A percentile compares a stretch with the other conserved stretches of the same genome.
These are phyloP conservation scores for Clusia tigrina DNA, from an alignment of 2,888 invertebrate species.

Conservation along the genomic window DNA sequence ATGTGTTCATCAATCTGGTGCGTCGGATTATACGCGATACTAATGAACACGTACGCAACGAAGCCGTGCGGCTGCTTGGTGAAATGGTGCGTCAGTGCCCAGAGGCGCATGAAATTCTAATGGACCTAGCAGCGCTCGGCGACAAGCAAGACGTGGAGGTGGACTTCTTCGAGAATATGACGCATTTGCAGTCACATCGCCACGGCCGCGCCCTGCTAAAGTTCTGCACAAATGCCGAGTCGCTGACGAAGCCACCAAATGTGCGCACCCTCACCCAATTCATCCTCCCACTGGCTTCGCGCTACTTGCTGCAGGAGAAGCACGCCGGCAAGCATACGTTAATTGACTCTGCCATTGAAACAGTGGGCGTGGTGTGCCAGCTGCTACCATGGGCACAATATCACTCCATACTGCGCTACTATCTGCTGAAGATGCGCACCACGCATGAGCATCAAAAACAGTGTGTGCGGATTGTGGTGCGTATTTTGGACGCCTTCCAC, in stretches of 20 bases:
- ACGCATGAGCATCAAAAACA: conserved; percentile 83
- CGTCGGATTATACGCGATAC: conserved; percentile 76
- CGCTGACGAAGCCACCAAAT: conserved; percentile 70
- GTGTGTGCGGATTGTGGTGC: conserved; percentile 77
- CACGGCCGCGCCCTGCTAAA: conserved; percentile 83
- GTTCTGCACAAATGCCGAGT: conserved; percentile 74
- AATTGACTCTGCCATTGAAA: conserved; percentile 85
- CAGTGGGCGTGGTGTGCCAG: conserved; percentile 78
- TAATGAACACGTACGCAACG: conserved; percentile 77
- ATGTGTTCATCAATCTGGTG: conserved; percentile 77
- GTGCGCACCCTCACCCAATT: conserved; percentile 82
- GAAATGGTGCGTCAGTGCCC: conserved; percentile 78
- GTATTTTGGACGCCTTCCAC: conserved; percentile 89
- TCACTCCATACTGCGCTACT: conserved; percentile 80
- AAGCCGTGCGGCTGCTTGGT: conserved; percentile 81
- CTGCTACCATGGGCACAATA: conserved; percentile 91
- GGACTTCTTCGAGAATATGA: conserved; percentile 94
- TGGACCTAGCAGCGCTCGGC: conserved; percentile 74
- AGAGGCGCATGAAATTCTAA: conserved; percentile 74
- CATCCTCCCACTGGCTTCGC: conserved; percentile 82
- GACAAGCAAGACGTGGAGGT: conserved; percentile 79
- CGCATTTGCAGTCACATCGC: conserved; percentile 86
- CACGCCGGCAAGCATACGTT: conserved; percentile 80
- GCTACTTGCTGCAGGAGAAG: conserved; percentile 80
- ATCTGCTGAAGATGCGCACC: conserved; percentile 77